Base-by-base conservation (phyloP, 2,888 invertebrate species). In the Meganola albula region DNA sequence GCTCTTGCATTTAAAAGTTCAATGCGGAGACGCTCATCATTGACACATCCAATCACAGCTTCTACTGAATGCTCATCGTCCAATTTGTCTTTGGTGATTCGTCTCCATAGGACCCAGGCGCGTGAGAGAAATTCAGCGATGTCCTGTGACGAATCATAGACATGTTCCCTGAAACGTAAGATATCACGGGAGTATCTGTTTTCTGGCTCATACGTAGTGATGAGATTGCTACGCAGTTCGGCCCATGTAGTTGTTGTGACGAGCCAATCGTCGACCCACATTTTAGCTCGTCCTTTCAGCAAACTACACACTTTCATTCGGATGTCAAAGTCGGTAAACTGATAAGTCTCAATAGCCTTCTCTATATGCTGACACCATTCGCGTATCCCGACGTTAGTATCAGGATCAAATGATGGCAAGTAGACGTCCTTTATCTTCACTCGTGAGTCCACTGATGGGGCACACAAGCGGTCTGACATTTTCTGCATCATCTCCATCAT, bases 141-240 rank as follows among this genome's bases (percentile, higher is more conserved):
- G 11, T 57, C 49, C 12, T 56, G 53, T 1, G 43, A 28, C 6
- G 12, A 6, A 12, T 56, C 52, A 7, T 52, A 59, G 13, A 2
- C n/a, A 33, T 60, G 57, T 25, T 60, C 55, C 16, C 53, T 31
- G 26, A 58, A 60, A 2, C 22, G 30, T 0, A 53, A 1, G 3
- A 62, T 31, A 12, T 60, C 62, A 0, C 54, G 43, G 1, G 57
- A 59, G 27, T 63, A 63, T 2, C 59, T 21, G 12, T 37, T 54
- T 31, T 63, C 58, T 0, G 57, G 60, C 31, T 58, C 55, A 34
- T 55, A 58, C n/a, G 44, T 44, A 3, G 31, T 35, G 7, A 47
- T 34, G 2, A 44, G 24, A 9, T 22, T 32, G 5, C 37, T 22
- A 10, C 39, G 39, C 7, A 47, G 29, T 20, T 58, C 53, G 3